Evolutionary conservation across 2,797 vertebrate genomes (phyloP).

Genomic region (Hydrocynus forskahlii): DNA sequence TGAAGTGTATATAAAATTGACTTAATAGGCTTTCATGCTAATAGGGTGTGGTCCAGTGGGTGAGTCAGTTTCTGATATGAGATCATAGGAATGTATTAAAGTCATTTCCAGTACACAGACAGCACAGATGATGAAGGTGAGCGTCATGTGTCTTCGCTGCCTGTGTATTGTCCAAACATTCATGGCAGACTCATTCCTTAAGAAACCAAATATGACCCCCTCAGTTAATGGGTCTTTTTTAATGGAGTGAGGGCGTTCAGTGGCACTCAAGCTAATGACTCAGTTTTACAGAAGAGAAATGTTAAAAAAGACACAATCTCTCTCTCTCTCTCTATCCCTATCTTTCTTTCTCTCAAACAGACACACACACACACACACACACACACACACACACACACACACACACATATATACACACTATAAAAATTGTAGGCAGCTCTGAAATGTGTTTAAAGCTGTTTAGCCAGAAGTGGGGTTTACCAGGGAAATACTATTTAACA

Average conservation of each 20-base stretch:
- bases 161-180: conserved; percentile 31
- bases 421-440: neutral
- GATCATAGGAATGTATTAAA: conserved; percentile 21
- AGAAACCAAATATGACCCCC: conserved; percentile 47
- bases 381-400: conserved; percentile 14
- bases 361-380: neutral
- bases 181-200: conserved; percentile 46
- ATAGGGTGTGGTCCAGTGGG: neutral
- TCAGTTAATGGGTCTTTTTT: conserved; percentile 46
- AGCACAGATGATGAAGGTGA: conserved; percentile 31
- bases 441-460: neutral
- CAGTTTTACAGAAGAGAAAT: too few species aligned
- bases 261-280: neutral
- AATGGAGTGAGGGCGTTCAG: conserved; percentile 44
- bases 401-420: neutral
- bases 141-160: conserved; percentile 24
- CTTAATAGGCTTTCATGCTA: neutral
- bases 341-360: neutral
- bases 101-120: conserved; percentile 7
- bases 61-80: conserved; percentile 14
- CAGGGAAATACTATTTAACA: too few species aligned
- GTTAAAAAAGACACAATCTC: too few species aligned
- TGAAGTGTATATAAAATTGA: neutral
- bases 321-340: neutral
- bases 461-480: too few species aligned